Percentiles rank a stretch among this genome's conserved stretches.
These are phyloP conservation scores for Marronus borbonicus DNA, from an alignment of 2,888 invertebrate genomes.

Conservation along the genomic window DNA sequence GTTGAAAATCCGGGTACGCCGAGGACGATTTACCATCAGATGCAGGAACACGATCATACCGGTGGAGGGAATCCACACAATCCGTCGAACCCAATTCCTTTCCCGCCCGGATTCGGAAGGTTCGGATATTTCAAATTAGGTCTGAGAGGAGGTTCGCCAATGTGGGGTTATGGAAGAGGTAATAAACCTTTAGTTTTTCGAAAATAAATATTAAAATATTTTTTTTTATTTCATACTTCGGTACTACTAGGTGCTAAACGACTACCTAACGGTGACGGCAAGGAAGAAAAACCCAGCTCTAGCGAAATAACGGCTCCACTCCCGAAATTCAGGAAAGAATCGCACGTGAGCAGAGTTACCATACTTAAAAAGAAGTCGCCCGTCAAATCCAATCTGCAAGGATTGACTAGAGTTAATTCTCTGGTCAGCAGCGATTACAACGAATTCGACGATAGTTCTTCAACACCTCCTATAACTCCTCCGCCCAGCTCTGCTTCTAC, in stretches of 20 bases:
- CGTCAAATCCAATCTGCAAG: slow-evolving; percentile 65
- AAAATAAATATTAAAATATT: no score
- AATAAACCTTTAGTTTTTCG: neutral
- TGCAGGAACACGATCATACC: slow-evolving; percentile 53
- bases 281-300: slow-evolving; percentile 50
- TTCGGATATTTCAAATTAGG: slow-evolving; percentile 74
- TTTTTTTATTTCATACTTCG: no score
- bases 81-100: slow-evolving; percentile 75
- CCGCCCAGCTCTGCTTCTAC: slow-evolving; percentile 62
- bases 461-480: slow-evolving; percentile 74
- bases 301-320: slow-evolving; percentile 54
- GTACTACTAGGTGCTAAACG: slow-evolving; percentile 33
- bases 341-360: slow-evolving; percentile 73
- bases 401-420: slow-evolving; percentile 64
- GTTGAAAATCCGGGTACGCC: slow-evolving; percentile 75
- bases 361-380: slow-evolving; percentile 74
- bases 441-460: slow-evolving; percentile 75
- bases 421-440: slow-evolving; percentile 75
- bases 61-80: slow-evolving; percentile 74
- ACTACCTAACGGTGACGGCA: slow-evolving; percentile 37
- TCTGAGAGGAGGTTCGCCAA: slow-evolving; percentile 76
- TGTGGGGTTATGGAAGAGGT: slow-evolving; percentile 71
- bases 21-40: slow-evolving; percentile 67
- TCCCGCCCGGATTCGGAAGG: slow-evolving; percentile 73
- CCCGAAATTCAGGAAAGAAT: slow-evolving; percentile 69